These are phyloP conservation scores for Pollenia griseotomentosa DNA, from an alignment of 2,888 invertebrate genomes.

Conservation along the genomic window DNA sequence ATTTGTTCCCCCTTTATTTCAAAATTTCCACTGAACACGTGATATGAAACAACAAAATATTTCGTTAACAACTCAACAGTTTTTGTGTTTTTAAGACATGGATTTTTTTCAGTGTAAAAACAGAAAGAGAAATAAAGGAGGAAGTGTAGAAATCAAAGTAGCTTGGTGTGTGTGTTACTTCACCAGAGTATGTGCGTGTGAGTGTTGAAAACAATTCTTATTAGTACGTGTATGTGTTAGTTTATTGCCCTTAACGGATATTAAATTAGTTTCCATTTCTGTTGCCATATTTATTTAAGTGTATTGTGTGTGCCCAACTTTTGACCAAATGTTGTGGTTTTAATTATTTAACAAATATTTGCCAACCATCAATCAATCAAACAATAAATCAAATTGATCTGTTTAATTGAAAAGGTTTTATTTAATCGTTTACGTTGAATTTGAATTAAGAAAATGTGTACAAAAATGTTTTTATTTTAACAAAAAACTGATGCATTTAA, in stretches of 20 bases:
- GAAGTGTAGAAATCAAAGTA: too few species aligned
- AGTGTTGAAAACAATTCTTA: neutral
- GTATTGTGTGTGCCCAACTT: constrained; percentile 7
- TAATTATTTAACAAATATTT: constrained; percentile 26
- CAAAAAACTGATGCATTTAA: too few species aligned
- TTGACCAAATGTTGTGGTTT: constrained; percentile 34
- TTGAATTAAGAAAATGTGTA: neutral
- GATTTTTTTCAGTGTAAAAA: too few species aligned
- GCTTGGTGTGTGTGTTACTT: too few species aligned
- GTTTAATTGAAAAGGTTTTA: constrained; percentile 1
- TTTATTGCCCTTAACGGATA: constrained; percentile 18
- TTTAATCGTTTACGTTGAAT: neutral
- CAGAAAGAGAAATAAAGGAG: too few species aligned
- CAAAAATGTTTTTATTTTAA: neutral
- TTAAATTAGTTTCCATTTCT: constrained; percentile 47
- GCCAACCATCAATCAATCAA: constrained; percentile 16
- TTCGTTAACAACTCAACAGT: too few species aligned
- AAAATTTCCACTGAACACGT: too few species aligned
- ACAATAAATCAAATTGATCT: constrained; percentile 13
- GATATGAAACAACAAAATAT: too few species aligned
- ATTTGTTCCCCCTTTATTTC: too few species aligned
- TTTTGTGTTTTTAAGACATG: too few species aligned
- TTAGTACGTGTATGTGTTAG: neutral
- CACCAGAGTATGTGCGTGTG: neutral
- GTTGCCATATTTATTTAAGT: neutral